A percentile compares a stretch with the other conserved stretches of the same genome.
Evolutionary conservation across 2,113 vertebrate species (phyloP).

Genomic region (Microtus richardsoni): DNA sequence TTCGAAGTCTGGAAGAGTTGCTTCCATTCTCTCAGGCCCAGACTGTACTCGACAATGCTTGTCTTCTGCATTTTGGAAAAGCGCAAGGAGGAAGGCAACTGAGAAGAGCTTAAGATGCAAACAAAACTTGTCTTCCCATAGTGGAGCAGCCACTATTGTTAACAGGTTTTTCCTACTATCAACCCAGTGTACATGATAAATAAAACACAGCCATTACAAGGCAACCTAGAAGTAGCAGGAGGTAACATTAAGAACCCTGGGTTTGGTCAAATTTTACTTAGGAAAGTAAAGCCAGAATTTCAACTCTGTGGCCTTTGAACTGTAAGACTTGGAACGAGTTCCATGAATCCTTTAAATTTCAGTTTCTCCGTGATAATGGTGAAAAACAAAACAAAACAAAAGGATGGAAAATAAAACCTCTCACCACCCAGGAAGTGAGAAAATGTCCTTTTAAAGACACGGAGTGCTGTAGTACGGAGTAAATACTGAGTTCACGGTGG

Average conservation of each 20-base stretch:
- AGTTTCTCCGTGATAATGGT: background rate
- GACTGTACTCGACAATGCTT: background rate
- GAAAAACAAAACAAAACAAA: background rate
- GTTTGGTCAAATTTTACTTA: background rate
- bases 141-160: background rate
- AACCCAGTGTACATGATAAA: background rate
- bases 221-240: background rate
- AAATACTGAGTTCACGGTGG: background rate
- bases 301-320: background rate
- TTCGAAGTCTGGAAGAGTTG: background rate
- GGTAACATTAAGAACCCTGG: background rate
- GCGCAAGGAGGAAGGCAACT: background rate
- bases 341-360: background rate
- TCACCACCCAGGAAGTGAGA: background rate
- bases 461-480: background rate
- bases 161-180: background rate
- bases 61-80: background rate
- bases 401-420: background rate
- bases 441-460: background rate
- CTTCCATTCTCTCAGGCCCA: background rate
- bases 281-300: conserved; percentile 36
- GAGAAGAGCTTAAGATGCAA: background rate
- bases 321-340: background rate
- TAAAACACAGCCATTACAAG: background rate
- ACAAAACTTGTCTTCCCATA: background rate